Base-by-base conservation (phyloP, 53 echinoderm and acorn worm genomes). In the Antedon mediterranea region DNA sequence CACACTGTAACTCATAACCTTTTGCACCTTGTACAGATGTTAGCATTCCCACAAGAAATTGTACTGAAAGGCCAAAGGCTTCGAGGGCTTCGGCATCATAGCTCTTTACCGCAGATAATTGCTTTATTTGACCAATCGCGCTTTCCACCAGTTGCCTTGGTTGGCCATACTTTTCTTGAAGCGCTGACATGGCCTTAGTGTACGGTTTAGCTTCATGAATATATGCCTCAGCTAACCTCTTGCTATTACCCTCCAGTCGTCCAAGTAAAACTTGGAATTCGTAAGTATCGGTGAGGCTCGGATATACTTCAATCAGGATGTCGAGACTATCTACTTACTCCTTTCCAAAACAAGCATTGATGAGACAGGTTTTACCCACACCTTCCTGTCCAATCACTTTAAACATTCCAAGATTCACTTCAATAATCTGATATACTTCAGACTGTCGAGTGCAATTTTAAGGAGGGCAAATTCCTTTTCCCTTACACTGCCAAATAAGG, bases 131-230 rank as follows among this genome's bases (percentile, higher is more conserved):
- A 0, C 75, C 43, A 7, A 81, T 75, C 32, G 81, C 75, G 33
- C 75, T 81, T 43, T 81, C 75, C 14, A 81, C 43, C 20, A 81
- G 43, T 43, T 81, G 81, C 4, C 81, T 27, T 29, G 81, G 31
- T 29, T 81, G 81, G 7, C 81, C 74, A 31, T 80, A 80, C 29
- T 80, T 80, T 30, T 80, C 74, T 37, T 80, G 73, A 0, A 74
- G 31, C 0, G 81, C 81, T 37, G 13, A 33, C 0, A 81, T 31
- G 1, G 81, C 81, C 26, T 9, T 30, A 0, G 81, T 20, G 34
- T 81, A 75, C 0, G 81, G 81, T 31, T 43, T 43, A 30, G 37
- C 5, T 0, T 34, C 29, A 26, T 81, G 74, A 29, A 81, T 81
- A 43, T 18, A 81, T 26, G 81, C 81, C 43, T 81, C 43, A 0